Conservation (phyloP, 2,113 vertebrate genomes). For the Notarius quadriscutis region DNA sequence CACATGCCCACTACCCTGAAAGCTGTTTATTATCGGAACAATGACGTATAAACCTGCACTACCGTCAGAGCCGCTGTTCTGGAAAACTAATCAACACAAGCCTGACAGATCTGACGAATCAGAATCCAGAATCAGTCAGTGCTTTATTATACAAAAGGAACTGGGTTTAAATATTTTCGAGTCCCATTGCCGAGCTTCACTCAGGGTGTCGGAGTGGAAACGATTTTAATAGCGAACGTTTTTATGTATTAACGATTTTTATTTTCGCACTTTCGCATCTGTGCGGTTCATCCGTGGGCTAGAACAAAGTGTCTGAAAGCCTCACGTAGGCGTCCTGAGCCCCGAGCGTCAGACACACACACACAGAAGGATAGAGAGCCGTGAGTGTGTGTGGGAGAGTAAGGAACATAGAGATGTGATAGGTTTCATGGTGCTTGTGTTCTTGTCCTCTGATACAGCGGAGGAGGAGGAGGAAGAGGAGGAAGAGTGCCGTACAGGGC, state of each 20-base stretch:
- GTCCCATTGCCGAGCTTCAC: too few species aligned
- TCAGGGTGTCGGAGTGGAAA: too few species aligned
- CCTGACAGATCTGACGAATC: too few species aligned
- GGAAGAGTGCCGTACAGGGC: neutral
- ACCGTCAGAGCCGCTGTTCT: too few species aligned
- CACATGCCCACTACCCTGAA: too few species aligned
- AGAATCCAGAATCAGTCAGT: too few species aligned
- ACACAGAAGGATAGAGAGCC: neutral
- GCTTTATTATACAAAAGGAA: too few species aligned
- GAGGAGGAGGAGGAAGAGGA: neutral
- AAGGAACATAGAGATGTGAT: neutral
- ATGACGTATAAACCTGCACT: too few species aligned
- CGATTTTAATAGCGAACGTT: neutral
- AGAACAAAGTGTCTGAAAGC: neutral
- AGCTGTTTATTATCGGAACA: too few species aligned
- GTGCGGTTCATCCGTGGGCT: neutral
- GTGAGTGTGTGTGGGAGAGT: neutral
- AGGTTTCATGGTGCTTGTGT: neutral
- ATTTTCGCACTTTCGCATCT: neutral
- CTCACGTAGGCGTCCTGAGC: neutral
- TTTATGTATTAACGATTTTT: neutral
- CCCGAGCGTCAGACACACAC: slow-evolving; percentile 8
- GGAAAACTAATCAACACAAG: too few species aligned
- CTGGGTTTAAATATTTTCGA: too few species aligned
- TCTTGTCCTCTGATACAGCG: slow-evolving; percentile 22